Evolutionary conservation across 1,140 invertebrate genomes (phyloP).

Genomic region (Zaprionus camerounensis): DNA sequence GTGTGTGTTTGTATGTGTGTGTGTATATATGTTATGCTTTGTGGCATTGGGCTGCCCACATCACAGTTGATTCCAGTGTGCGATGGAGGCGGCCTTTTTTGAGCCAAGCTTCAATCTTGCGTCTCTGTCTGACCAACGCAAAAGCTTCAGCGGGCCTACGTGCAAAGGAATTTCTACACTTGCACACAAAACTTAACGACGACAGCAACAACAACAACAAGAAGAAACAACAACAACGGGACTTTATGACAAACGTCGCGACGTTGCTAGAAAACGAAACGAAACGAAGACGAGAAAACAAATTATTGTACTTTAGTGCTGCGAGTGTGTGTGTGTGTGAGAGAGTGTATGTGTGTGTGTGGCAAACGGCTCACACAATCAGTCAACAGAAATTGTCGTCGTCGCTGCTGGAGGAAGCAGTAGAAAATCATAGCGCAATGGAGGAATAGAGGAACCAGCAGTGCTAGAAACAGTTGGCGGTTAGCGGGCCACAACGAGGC

Average conservation of each 20-base stretch:
- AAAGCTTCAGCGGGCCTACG: conserved; percentile 70
- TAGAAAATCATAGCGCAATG: conserved; percentile 67
- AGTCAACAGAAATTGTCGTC: conserved; percentile 55
- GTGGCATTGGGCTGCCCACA: conserved; percentile 63
- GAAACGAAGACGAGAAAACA: conserved; percentile 61
- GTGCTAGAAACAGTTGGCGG: conserved; percentile 60
- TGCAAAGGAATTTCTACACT: conserved; percentile 79
- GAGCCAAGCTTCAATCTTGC: conserved; percentile 55
- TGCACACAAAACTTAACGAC: conserved; percentile 65
- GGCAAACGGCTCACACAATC: conserved; percentile 48
- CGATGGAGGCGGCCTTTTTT: conserved; percentile 38
- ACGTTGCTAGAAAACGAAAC: conserved; percentile 73
- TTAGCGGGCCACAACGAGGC: conserved; percentile 48
- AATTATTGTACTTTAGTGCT: conserved; percentile 39
- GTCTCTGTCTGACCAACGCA: conserved; percentile 22
- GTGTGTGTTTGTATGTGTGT: conserved; percentile 3
- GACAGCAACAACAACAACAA: conserved; percentile 19
- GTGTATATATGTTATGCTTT: conserved; percentile 15
- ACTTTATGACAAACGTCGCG: conserved; percentile 77
- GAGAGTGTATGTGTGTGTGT: conserved; percentile 37
- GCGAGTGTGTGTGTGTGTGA: conserved; percentile 28
- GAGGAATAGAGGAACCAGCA: conserved; percentile 46
- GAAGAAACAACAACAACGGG: conserved; percentile 71
- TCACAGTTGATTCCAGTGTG: neutral
- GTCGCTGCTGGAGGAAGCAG: conserved; percentile 55